Evolutionary conservation across 2,113 vertebrate species (phyloP).

Genomic region (Ciconia maguari): DNA sequence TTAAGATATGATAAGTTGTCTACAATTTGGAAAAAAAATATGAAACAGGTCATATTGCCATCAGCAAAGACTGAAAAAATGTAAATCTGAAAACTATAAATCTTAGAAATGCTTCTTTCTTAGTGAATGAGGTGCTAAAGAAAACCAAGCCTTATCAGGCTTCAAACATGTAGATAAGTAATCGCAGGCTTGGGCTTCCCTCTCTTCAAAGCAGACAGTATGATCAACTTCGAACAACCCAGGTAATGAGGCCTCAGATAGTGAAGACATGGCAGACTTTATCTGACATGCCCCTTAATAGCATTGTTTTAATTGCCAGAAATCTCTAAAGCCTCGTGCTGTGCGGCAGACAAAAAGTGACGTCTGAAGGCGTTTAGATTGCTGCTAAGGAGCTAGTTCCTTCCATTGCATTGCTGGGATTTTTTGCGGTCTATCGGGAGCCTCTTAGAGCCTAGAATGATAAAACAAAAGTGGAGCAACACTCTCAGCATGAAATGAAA

Average conservation of each 20-base stretch:
- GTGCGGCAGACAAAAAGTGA: neutral
- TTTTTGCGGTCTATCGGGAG: neutral
- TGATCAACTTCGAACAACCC: neutral
- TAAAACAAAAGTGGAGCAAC: conserved; percentile 1
- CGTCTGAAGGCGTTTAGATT: neutral
- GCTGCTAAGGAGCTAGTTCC: conserved; percentile 1
- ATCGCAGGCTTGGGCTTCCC: neutral
- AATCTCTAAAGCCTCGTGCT: neutral
- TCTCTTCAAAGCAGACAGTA: neutral
- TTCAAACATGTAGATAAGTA: neutral
- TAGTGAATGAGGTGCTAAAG: neutral
- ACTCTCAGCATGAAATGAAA: conserved; percentile 11
- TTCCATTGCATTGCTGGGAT: conserved; percentile 15
- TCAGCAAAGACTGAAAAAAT: neutral
- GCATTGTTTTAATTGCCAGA: conserved; percentile 32
- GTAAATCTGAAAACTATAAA: neutral
- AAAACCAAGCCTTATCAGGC: neutral
- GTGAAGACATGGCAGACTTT: neutral
- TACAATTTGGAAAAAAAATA: neutral
- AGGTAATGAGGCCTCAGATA: conserved; percentile 17
- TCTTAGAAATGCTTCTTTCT: neutral
- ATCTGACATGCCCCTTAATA: neutral
- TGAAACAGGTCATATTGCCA: neutral
- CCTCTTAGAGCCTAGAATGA: neutral
- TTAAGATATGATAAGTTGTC: neutral